phyloP scores from a whole-genome alignment of 2,113 vertebrate species.

The Nothocercus nigrocapillus region DNA sequence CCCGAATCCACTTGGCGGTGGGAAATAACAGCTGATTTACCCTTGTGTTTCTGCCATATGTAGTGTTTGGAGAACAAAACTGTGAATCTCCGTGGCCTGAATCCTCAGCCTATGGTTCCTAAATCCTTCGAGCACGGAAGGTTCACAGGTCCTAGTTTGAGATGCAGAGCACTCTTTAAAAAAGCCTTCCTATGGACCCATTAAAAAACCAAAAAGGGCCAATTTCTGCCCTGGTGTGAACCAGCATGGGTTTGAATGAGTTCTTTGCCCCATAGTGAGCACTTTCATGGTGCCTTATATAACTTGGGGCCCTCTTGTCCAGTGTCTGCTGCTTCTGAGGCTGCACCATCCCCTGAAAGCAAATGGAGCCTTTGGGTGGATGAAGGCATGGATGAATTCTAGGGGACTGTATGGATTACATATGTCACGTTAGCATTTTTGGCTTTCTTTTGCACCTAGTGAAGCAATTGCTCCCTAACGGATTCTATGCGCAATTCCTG shows the following conservation, averaged over 20 bases:
- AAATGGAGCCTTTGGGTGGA: neutral
- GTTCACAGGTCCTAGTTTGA: neutral
- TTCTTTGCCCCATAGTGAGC: neutral
- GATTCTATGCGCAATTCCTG: neutral
- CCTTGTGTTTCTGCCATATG: neutral
- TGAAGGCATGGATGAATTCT: neutral
- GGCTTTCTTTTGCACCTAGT: neutral
- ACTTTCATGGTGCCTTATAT: neutral
- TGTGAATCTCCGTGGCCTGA: neutral
- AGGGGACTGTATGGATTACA: neutral
- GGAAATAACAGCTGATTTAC: constrained; percentile 35
- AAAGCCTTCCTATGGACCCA: neutral
- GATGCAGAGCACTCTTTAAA: neutral
- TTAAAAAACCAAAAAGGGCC: neutral
- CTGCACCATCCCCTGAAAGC: neutral
- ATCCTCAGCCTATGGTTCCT: neutral
- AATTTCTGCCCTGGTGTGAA: neutral
- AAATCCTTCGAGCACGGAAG: neutral
- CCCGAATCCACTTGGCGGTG: neutral
- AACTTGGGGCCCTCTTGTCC: neutral
- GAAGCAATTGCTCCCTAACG: constrained; percentile 7
- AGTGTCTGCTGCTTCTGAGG: accelerated
- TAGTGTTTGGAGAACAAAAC: neutral
- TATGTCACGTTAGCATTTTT: neutral
- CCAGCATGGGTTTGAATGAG: accelerated